Base-by-base conservation (phyloP, 2,888 invertebrate species). In the Pollenia griseotomentosa region DNA sequence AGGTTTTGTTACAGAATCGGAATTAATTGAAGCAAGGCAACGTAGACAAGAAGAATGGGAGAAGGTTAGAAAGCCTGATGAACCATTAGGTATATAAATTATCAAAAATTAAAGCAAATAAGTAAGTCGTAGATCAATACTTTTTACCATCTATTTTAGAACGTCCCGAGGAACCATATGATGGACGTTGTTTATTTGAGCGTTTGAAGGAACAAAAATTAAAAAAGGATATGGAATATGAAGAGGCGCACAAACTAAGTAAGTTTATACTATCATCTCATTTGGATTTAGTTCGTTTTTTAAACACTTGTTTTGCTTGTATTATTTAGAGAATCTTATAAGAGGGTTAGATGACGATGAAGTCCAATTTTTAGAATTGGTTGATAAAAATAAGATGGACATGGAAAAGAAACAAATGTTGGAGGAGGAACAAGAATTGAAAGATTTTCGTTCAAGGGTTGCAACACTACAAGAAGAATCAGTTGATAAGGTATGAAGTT, bases 41-140 rank as follows among this genome's bases (percentile, higher is more conserved):
- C 94, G 95, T 88, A 95, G 98, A 3, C 99, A 99, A 93, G 98
- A 98, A 92, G 98, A 99, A 95, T 99, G 99, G 99, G 98, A 99
- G 90, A 97, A 96, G 94, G 98, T 98, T 0, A 95, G 99, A 89
- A 96, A 96, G 83, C 96, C 97, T 46, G 97, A 98, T 89, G 97
- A 99, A 92, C 99, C 99, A 11, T 89, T 96, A 94, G 97, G 98
- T 98, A 94, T 8, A 65, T 65, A 19, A 53, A 92, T 44, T 57
- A 46, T n/a, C 3, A 79, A 78, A 40, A 11, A 63, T 44, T 0
- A 73, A 71, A 55, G n/a, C 9, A 55, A 80, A 79, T 75, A 88
- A 86, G 71, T 85, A 70, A 82, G 75, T 84, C n/a, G 65, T 63
- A 65, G 46, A 33, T 33, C 33, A 46, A 65, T 40, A 70, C 16